A percentile compares a stretch with the other conserved stretches of the same genome.
Conservation (phyloP, 1,140 invertebrate genomes). For the Druon quercuslanigerum region DNA sequence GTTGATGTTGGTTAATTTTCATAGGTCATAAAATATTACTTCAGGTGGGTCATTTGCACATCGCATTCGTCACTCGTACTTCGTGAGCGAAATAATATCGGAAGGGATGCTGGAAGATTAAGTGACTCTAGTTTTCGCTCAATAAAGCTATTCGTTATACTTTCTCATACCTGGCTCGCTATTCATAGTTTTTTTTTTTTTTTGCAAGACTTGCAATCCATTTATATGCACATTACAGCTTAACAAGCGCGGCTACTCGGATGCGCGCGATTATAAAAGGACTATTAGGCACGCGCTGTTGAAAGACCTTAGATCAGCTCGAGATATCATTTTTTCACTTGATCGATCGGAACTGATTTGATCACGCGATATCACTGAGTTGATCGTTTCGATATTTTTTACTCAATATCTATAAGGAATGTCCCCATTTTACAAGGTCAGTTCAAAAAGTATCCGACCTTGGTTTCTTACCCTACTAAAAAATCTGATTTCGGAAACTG, state of each 20-base stretch:
- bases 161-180: conserved; percentile 31
- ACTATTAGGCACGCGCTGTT: conserved; percentile 39
- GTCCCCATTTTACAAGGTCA: too few species aligned
- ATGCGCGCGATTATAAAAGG: conserved; percentile 37
- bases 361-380: conserved; percentile 16
- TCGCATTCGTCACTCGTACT: not conserved
- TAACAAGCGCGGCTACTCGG: conserved; percentile 32
- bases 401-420: too few species aligned
- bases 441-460: too few species aligned
- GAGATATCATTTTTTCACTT: conserved; percentile 5
- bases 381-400: not conserved
- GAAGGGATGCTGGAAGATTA: not conserved
- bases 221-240: conserved; percentile 29
- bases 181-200: conserved; percentile 28
- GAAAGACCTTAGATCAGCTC: conserved; percentile 24
- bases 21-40: too few species aligned
- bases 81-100: not conserved
- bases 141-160: conserved; percentile 39
- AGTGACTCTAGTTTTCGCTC: conserved; percentile 14
- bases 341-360: conserved; percentile 27
- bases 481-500: too few species aligned
- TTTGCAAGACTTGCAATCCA: not conserved
- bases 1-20: too few species aligned
- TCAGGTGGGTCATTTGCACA: too few species aligned
- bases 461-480: too few species aligned